phyloP scores from a whole-genome alignment of 2,888 invertebrate genomes.

The Patella ulyssiponensis region DNA sequence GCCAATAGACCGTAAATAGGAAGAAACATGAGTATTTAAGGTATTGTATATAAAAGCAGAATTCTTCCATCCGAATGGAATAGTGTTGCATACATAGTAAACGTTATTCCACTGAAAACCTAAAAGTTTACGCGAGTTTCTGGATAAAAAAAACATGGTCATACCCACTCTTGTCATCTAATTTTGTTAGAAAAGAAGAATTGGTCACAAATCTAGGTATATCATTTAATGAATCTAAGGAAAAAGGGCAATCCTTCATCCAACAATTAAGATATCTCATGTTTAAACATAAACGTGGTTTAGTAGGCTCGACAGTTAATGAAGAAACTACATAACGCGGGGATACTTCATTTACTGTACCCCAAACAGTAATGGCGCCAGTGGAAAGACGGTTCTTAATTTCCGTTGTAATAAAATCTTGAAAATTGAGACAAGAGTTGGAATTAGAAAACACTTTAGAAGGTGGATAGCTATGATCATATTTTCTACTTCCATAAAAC shows the following conservation, averaged over 20 bases:
- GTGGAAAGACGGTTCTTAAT: background rate
- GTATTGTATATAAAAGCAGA: background rate
- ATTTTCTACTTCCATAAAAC: background rate
- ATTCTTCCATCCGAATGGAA: constrained; percentile 9
- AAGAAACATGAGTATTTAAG: background rate
- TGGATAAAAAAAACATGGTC: background rate
- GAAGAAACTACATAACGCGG: background rate
- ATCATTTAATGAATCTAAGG: constrained; percentile 3
- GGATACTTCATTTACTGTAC: background rate
- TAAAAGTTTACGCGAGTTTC: background rate
- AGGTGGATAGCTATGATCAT: background rate
- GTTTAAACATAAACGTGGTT: background rate
- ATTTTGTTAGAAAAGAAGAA: background rate
- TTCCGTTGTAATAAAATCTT: background rate
- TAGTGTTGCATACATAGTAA: constrained; percentile 4
- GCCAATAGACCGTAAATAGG: background rate
- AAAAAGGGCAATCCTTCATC: background rate
- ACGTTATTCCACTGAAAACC: constrained; percentile 5
- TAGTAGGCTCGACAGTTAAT: background rate
- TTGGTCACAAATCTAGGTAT: background rate
- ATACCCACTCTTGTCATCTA: background rate
- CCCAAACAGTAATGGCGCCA: background rate
- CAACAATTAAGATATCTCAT: background rate
- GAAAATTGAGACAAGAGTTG: background rate
- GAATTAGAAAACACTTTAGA: background rate